These are phyloP conservation scores for Amphiprion ocellaris DNA, from an alignment of 2,113 vertebrate species.

Conservation along the genomic window DNA sequence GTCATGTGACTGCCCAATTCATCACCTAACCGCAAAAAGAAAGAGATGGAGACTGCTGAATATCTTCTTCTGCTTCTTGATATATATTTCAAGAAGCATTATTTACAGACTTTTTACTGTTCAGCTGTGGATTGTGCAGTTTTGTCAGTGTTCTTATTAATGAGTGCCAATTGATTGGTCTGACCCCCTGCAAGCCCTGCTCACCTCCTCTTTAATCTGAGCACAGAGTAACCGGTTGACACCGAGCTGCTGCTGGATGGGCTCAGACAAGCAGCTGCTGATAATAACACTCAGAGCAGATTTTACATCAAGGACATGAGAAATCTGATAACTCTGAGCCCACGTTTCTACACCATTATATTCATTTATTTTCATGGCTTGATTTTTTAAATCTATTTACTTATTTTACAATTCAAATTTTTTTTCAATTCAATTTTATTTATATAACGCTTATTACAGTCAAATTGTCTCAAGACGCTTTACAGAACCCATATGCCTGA, in stretches of 20 bases:
- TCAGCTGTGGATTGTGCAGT: background rate
- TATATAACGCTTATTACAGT: too few relatives aligned
- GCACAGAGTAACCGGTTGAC: constrained; percentile 3
- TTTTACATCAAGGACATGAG: too few relatives aligned
- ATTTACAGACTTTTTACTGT: background rate
- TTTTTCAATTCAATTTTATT: too few relatives aligned
- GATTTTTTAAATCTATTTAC: too few relatives aligned
- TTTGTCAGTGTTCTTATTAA: constrained; percentile 15
- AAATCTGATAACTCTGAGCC: background rate
- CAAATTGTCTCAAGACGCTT: too few relatives aligned
- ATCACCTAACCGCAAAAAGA: background rate
- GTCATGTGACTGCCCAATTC: constrained; percentile 1
- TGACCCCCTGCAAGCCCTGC: background rate
- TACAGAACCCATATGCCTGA: too few relatives aligned
- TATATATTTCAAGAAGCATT: background rate
- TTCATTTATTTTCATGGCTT: background rate
- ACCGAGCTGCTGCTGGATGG: background rate
- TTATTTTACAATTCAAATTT: too few relatives aligned
- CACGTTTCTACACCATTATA: background rate
- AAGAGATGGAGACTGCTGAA: too few relatives aligned
- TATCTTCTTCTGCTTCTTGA: too few relatives aligned
- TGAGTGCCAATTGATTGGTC: constrained; percentile 28
- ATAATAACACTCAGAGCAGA: background rate
- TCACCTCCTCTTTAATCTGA: constrained; percentile 28
- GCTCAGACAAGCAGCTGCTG: background rate